phyloP scores from a whole-genome alignment of 2,797 vertebrate species.

The Oryzias dopingdopingensis region DNA sequence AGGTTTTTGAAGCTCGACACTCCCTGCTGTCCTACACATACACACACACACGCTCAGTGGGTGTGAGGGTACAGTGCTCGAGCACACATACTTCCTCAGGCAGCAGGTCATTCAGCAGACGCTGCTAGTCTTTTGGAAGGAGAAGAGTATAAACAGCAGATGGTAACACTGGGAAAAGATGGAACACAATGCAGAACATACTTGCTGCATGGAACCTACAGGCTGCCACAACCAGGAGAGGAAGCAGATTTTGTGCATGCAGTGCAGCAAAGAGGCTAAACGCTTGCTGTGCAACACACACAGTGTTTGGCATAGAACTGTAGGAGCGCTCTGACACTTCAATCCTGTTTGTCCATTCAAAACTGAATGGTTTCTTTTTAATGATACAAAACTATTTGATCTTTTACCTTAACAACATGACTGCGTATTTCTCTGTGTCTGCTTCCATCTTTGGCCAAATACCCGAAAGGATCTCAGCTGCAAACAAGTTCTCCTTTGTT shows the following conservation, averaged over 20 bases:
- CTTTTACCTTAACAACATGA: constrained; percentile 84
- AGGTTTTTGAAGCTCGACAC: constrained; percentile 19
- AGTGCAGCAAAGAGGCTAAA: constrained; percentile 51
- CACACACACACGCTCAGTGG: constrained; percentile 3
- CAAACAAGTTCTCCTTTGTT: constrained; percentile 78
- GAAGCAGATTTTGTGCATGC: constrained; percentile 63
- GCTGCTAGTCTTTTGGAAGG: constrained; percentile 65
- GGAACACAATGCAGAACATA: constrained; percentile 76
- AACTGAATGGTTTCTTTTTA: too few species aligned
- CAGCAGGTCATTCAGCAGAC: constrained; percentile 71
- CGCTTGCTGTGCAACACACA: constrained; percentile 28
- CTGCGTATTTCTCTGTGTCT: constrained; percentile 78
- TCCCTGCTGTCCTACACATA: constrained; percentile 15
- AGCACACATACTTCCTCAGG: constrained; percentile 60
- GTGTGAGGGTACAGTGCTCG: constrained; percentile 16
- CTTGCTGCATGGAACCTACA: constrained; percentile 64
- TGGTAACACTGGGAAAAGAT: constrained; percentile 79
- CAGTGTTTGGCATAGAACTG: constrained; percentile 17
- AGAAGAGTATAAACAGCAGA: constrained; percentile 79
- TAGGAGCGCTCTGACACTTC: constrained; percentile 3
- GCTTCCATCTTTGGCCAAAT: constrained; percentile 80
- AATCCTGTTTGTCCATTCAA: too few species aligned
- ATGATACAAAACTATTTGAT: neutral
- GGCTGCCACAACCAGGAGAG: constrained; percentile 61
- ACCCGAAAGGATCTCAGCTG: constrained; percentile 77